Evolutionary conservation across 64 coral and sea anemone genomes (phyloP), one percentile per base, ranked within the genome.

Genomic region (Montipora cactus): DNA sequence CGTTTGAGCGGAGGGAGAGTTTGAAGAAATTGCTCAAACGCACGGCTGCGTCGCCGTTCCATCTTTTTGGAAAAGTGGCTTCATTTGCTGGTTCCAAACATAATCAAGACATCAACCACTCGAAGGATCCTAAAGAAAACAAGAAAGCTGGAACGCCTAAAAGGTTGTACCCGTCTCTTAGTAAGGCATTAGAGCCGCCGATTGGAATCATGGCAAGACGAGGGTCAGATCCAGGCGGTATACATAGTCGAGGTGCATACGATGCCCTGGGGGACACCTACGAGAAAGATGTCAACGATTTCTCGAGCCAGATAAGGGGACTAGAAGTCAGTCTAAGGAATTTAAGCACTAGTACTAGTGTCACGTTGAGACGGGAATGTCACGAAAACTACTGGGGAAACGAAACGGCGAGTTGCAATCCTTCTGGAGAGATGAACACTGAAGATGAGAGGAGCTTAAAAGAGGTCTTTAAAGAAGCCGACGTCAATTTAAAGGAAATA

Each of bases 401-500:
- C 53, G 7, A 72, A 15, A 86, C 67, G 82, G 7, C 45, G 0
- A 48, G n/a, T 44, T 18, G 45, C 8, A 44, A 74, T 74, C 64
- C n/a, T 74, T 71, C 55, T 4, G 88, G 79, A 18, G 72, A 95
- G 16, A 80, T 58, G 1, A 57, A 71, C 4, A 37, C 47, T n/a
- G 61, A 14, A 57, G 81, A 22, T 46, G 16, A 49, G 3, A 23
- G 20, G 1, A 10, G 18, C 47, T 11, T 14, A 7, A n/a, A 37
- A 23, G 52, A 75, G 3, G 49, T 85, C 81, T 86, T 90, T 21
- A 95, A 95, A 90, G 72, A 84, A 16, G 93, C 78, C 59, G 94
- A 95, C 52, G 80, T 95, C 15, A 83, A 80, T 62, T 80, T 95
- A 28, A 90, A 84, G 16, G 90, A 88, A 79, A 87, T 95, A 21